phyloP scores from a whole-genome alignment of 2,888 invertebrate genomes.

The Agriopis leucophaearia region DNA sequence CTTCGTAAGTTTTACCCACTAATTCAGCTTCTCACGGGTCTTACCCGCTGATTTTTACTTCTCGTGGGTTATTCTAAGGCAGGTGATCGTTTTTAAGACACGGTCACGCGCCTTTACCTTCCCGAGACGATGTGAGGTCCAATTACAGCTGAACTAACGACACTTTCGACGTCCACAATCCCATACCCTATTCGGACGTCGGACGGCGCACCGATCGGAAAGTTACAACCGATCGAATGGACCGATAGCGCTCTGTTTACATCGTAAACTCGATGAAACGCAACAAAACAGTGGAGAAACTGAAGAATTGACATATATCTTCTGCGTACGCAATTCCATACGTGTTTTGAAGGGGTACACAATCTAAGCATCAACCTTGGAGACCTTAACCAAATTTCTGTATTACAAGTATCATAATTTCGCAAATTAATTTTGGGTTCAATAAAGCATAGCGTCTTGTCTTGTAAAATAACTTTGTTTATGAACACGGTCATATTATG shows the following conservation, averaged over 20 bases:
- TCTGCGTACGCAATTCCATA: conserved; percentile 5
- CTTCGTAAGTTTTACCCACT: too few relatives aligned
- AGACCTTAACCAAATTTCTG: not conserved
- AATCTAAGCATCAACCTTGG: not conserved
- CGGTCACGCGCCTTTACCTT: conserved; percentile 53
- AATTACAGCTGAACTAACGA: conserved; percentile 53
- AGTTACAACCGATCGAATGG: conserved; percentile 34
- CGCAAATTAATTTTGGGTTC: not conserved
- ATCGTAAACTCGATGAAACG: conserved; percentile 33
- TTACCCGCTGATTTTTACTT: not conserved
- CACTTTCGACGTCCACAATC: conserved; percentile 46
- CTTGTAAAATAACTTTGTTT: not conserved
- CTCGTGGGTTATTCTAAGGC: not conserved
- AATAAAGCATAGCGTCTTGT: not conserved
- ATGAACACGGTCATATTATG: not conserved
- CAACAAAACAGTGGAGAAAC: conserved; percentile 26
- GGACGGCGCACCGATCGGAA: conserved; percentile 33
- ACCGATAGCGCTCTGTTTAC: conserved; percentile 33
- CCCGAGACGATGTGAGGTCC: conserved; percentile 48
- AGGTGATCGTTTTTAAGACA: conserved; percentile 42
- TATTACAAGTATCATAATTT: not conserved
- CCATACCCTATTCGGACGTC: conserved; percentile 37
- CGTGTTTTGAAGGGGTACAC: not conserved
- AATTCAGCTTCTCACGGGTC: too few relatives aligned
- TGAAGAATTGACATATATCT: conserved; percentile 4